Evolutionary conservation across 2,888 invertebrate genomes (phyloP), one percentile per base, ranked within the genome.

Genomic region (Strigamia maritima): DNA sequence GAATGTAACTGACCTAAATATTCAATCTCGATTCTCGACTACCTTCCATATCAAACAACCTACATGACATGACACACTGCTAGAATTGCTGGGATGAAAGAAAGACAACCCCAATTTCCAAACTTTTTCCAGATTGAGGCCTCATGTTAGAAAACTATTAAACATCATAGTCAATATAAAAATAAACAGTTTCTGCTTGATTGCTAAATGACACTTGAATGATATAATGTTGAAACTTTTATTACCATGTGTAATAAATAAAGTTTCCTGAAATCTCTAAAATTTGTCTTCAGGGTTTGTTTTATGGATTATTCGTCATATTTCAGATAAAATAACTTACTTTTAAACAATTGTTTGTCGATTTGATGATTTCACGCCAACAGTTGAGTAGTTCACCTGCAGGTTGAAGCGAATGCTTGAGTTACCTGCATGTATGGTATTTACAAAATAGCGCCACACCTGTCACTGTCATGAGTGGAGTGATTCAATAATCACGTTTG

Each of bases 1-100:
- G 1, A 70, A 70, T 70, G 70, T 10, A 28, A 70, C 28, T 70
- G 70, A 70, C 70, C 70, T 70, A 70, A 70, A 70, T 70, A 70
- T 70, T 70, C 12, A 70, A 16, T 70, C 28, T 70, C 28, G 54
- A 54, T 28, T 70, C 28, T 70, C 28, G 54, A 54, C 70, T 26
- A 70, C 70, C 70, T 70, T 70, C 70, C 26, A 70, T 12, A 70
- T 70, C 54, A 70, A 70, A 70, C 28, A 70, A 54, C 54, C 70
- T 70, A 16, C 70, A 70, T 60, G 60, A 22, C 60, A 60, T n/a
- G 24, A 70, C 70, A 70, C 70, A 28, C 16, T 1, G 7, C 35
- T 10, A 35, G 10, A 70, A 28, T 2, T 28, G 12, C 24, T 70
- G 70, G 26, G 4, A 70, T 19, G 19, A 19, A 54, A 54, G 54